Evolutionary conservation across 1,140 invertebrate genomes (phyloP).

Genomic region (Monomorium pharaonis): DNA sequence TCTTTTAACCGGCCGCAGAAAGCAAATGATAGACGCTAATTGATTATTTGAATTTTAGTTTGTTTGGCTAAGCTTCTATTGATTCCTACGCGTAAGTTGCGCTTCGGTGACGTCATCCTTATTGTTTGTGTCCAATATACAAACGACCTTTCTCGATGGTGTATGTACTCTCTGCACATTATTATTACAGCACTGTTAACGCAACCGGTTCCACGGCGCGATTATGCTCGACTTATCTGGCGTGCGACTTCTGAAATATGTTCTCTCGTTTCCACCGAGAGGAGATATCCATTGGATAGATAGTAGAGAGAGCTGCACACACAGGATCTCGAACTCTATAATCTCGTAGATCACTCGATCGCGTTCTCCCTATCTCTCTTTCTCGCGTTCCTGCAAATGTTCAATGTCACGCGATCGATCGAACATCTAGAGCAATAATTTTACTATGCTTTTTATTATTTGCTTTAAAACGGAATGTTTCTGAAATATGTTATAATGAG

Average conservation of each 20-base stretch:
- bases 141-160: conserved; percentile 57
- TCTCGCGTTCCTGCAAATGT: conserved; percentile 10
- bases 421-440: conserved; percentile 39
- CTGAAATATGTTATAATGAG: not conserved
- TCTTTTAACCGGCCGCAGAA: not conserved
- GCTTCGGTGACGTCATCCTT: not conserved
- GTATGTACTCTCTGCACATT: conserved; percentile 31
- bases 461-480: not conserved
- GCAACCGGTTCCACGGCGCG: conserved; percentile 62
- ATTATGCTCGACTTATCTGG: conserved; percentile 57
- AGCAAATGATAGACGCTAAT: not conserved
- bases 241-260: conserved; percentile 24
- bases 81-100: not conserved
- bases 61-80: not conserved
- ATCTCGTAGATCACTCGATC: conserved; percentile 3
- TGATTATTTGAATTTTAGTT: not conserved
- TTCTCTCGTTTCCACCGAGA: not conserved
- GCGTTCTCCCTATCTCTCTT: conserved; percentile 18
- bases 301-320: conserved; percentile 47
- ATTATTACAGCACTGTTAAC: conserved; percentile 58
- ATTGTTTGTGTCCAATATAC: conserved; percentile 1
- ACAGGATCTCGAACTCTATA: conserved; percentile 31
- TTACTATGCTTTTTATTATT: not conserved
- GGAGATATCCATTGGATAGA: conserved; percentile 50
- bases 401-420: conserved; percentile 23